Conservation (phyloP, 1,140 invertebrate species). For the Ceratina australensis region DNA sequence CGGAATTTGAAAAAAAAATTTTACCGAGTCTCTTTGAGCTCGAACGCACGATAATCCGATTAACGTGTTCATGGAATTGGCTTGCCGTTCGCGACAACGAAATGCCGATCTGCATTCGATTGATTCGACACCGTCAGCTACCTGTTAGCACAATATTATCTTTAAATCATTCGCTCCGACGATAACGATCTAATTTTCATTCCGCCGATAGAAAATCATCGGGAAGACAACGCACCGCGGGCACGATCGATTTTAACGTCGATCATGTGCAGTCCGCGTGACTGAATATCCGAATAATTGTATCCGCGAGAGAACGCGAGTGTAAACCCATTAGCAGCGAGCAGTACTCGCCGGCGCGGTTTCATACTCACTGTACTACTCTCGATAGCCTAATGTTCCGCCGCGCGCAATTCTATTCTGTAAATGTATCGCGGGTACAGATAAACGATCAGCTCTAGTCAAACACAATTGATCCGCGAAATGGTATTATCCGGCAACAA, state of each 20-base stretch:
- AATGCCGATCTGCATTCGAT: neutral
- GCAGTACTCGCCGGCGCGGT: neutral
- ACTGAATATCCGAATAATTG: constrained; percentile 6
- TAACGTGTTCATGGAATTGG: too few species aligned
- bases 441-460: neutral
- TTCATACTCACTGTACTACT: neutral
- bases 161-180: too few species aligned
- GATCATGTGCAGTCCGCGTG: neutral
- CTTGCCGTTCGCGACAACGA: neutral
- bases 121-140: neutral
- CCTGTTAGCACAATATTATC: too few species aligned
- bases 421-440: neutral
- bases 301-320: neutral
- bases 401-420: neutral
- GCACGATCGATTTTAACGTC: neutral
- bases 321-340: neutral
- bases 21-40: too few species aligned
- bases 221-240: neutral
- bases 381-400: constrained; percentile 1
- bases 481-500: neutral
- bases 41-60: too few species aligned
- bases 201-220: neutral
- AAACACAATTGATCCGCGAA: neutral
- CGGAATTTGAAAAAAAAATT: too few species aligned
- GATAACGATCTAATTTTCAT: too few species aligned